A percentile compares a stretch with the other conserved stretches of the same genome.
phyloP scores from a whole-genome alignment of 2,113 vertebrate genomes.

The Antechinus stuartii region DNA sequence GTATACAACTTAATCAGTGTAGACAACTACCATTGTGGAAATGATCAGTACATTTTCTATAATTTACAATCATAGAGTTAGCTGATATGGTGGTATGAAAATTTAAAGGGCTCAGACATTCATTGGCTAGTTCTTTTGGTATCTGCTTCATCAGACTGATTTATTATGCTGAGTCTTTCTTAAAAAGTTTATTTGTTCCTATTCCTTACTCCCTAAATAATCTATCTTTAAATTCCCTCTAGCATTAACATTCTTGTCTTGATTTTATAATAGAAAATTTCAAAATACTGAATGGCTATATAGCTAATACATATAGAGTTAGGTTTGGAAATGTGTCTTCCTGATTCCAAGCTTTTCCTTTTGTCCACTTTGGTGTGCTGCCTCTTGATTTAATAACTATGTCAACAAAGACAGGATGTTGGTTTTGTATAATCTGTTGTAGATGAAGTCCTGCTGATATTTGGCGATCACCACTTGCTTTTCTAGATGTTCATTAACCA shows the following conservation, averaged over 20 bases:
- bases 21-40: background rate
- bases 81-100: background rate
- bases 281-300: background rate
- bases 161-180: background rate
- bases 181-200: background rate
- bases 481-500: background rate
- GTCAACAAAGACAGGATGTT: background rate
- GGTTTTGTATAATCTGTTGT: background rate
- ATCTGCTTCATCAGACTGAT: background rate
- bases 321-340: background rate
- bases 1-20: background rate
- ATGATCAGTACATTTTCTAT: background rate
- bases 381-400: background rate
- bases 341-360: background rate
- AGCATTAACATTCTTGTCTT: background rate
- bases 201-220: background rate
- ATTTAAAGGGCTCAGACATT: background rate
- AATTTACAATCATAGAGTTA: background rate
- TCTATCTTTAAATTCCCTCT: background rate
- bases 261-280: background rate
- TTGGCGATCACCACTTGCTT: background rate
- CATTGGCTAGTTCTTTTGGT: background rate
- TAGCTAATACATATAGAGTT: background rate
- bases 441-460: background rate
- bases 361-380: background rate